Evolutionary conservation across 2,888 invertebrate genomes (phyloP).

Genomic region (Xestia c-nigrum): DNA sequence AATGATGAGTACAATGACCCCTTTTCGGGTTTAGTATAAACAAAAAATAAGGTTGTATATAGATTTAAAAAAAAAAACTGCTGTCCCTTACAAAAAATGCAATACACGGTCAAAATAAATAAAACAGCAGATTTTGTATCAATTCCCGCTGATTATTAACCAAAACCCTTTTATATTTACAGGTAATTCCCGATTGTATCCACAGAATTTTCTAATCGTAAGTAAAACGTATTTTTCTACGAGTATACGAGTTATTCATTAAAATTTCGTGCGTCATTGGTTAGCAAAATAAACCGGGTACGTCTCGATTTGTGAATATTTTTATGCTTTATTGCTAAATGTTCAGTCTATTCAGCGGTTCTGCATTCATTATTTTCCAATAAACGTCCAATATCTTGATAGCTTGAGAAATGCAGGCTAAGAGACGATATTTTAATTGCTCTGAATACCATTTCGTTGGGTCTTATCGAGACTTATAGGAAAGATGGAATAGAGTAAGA

Average conservation of each 20-base stretch:
- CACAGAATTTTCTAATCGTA: conserved; percentile 25
- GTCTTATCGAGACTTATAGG: neutral
- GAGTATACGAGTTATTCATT: conserved; percentile 43
- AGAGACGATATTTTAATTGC: conserved; percentile 41
- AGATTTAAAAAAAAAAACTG: too few species aligned
- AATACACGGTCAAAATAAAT: neutral
- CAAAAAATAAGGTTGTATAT: too few species aligned
- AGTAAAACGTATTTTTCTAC: conserved; percentile 47
- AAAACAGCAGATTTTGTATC: neutral
- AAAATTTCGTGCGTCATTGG: conserved; percentile 49
- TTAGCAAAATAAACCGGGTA: conserved; percentile 33
- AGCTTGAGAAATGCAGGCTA: conserved; percentile 37
- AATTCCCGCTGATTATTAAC: conserved; percentile 1
- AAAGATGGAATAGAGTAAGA: conserved; percentile 5
- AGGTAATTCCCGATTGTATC: conserved; percentile 48
- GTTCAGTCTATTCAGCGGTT: conserved; percentile 32
- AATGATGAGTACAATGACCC: too few species aligned
- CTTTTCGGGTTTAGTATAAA: too few species aligned
- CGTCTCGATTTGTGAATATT: conserved; percentile 30
- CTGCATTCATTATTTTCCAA: conserved; percentile 55
- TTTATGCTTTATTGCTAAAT: conserved; percentile 39
- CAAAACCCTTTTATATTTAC: conserved; percentile 25
- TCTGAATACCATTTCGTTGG: conserved; percentile 28
- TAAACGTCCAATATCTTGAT: conserved; percentile 28
- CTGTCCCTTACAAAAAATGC: too few species aligned